These are phyloP conservation scores for Ptiloglossa arizonensis DNA, from an alignment of 1,140 invertebrate species.

Conservation along the genomic window DNA sequence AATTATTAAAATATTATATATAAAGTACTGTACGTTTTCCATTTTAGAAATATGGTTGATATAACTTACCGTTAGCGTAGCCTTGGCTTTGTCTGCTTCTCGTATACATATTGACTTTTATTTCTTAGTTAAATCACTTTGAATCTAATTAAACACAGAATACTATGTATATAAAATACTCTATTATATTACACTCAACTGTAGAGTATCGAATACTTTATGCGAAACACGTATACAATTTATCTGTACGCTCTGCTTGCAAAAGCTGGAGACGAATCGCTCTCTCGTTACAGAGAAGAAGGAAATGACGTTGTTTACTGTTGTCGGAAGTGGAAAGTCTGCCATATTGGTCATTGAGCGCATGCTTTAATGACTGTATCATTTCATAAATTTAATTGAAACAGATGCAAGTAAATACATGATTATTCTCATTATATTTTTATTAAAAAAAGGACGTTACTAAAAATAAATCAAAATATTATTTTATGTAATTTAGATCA, in stretches of 20 bases:
- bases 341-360: constrained; percentile 37
- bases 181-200: neutral
- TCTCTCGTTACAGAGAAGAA: constrained; percentile 16
- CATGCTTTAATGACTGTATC: constrained; percentile 20
- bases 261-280: neutral
- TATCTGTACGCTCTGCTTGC: neutral
- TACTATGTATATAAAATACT: neutral
- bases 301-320: constrained; percentile 47
- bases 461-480: neutral
- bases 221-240: neutral
- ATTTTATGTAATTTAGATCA: too few species aligned
- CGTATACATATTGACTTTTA: constrained; percentile 64
- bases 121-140: neutral
- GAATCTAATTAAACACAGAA: neutral
- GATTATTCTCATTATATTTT: neutral
- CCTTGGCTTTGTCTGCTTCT: constrained; percentile 70
- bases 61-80: constrained; percentile 66
- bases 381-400: constrained; percentile 11
- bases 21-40: too few species aligned
- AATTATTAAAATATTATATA: neutral
- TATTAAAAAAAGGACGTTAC: neutral
- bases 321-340: constrained; percentile 39
- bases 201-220: neutral
- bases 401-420: neutral
- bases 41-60: neutral